Base-by-base conservation (phyloP, 1,140 invertebrate species). In the Euwallacea fornicatus region DNA sequence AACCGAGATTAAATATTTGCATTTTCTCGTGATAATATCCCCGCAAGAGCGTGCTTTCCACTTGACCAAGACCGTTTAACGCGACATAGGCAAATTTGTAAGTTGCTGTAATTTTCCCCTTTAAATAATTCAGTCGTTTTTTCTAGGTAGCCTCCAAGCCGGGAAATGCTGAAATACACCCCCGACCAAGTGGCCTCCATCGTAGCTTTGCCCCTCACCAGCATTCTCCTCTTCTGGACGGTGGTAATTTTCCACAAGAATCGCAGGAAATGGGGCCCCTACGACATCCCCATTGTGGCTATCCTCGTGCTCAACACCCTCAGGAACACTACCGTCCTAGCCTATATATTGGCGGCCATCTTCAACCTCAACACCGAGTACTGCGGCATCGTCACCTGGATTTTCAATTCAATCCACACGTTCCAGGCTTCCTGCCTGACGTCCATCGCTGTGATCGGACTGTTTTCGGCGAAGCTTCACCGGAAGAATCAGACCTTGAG, bases 361-460 rank as follows among this genome's bases (percentile, higher is more conserved):
- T 67, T 62, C 42, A 67, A 72, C 15, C 73, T 78, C 55, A 67
- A 73, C 16, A 73, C 74, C 10, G 79, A 81, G 21, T 80, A 80
- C 67, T 87, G 86, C 74, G 80, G 81, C 15, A 76, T 80, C 11
- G 72, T 85, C 10, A 79, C 83, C 2, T 87, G 85, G 83, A 79
- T 82, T 7, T 81, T 84, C 63, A 83, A 84, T 16, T 82, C 85
- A 3, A 78, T 83, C 3, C 82, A 86, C 69, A 84, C 85, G 0
- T 84, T 86, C 54, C 85, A 87, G 75, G 84, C 85, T 0, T 83
- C 82, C 41, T 83, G 83, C 8, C 72, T 87, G n/a, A 80, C 84
- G 0, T 85, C 86, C 0, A 76, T 87, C 46, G 80, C 83, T 2
- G 79, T 85, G 6, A 84, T 85, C 42, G 81, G 85, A 0, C 77